Base-by-base conservation (phyloP, 2,113 vertebrate genomes). In the Pseudopodoces humilis region DNA sequence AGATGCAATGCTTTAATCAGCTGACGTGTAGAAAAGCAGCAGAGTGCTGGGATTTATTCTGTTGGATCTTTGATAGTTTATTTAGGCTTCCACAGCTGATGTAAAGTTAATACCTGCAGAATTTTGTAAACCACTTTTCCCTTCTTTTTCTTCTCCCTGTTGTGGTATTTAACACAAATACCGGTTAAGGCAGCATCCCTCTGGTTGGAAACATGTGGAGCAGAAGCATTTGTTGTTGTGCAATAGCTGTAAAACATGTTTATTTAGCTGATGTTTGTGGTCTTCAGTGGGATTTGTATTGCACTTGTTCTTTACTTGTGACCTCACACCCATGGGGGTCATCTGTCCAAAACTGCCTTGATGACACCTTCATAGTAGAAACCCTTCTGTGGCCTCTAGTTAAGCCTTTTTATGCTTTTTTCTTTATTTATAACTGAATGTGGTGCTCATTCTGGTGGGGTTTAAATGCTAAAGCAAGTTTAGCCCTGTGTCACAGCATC, bases 271-370 rank as follows among this genome's bases (percentile, higher is more conserved):
- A 8, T 69, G 39, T 22, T 65, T 71, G 74, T 78, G 84, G 39
- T 83, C 60, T 75, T 33, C 23, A 8, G 65, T 5, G 58, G 62
- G 65, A 6, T 50, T 52, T 65, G 47, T 30, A 7, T 24, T 39
- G 31, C 9, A 4, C 37, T 72, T 23, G 3, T 53, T 83, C 63
- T 67, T 71, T 47, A 9, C 39, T 35, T 52, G n/a, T 22, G 33
- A 31, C 49, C 31, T n/a, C 0, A 1, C 41, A 21, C n/a, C 46
- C 4, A 1, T 5, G 2, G 52, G 2, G 0, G 16, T n/a, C 1
- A 0, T 33, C 25, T 71, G 25, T 49, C 85, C 92, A 16, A 43
- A 60, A 8, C 18, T 14, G 3, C 41, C 35, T 35, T 35, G 62
- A 12, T 49, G 72, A 9, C 49, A 49, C n/a, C 52, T 59, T 19